Evolutionary conservation across 2,113 vertebrate species (phyloP).

Genomic region (Octodon degus): DNA sequence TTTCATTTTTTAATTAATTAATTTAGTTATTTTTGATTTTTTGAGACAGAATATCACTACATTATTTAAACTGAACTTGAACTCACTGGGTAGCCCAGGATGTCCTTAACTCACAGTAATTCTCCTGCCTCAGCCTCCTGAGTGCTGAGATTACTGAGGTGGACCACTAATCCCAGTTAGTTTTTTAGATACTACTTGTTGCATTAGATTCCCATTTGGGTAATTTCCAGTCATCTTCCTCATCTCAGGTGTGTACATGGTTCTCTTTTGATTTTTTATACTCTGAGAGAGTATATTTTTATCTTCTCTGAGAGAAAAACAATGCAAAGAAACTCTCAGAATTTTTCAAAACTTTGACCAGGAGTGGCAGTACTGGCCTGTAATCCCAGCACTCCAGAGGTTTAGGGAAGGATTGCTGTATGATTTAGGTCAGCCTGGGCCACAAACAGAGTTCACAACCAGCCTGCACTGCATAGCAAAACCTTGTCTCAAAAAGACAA

Average conservation of each 20-base stretch:
- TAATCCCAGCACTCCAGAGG: neutral
- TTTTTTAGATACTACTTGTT: neutral
- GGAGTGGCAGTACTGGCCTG: neutral
- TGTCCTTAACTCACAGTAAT: neutral
- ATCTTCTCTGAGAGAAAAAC: neutral
- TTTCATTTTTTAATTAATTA: neutral
- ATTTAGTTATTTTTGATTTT: neutral
- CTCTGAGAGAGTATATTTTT: neutral
- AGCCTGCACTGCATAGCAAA: neutral
- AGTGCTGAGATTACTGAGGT: neutral
- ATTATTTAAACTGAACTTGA: neutral
- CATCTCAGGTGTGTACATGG: neutral
- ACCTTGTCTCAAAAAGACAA: neutral
- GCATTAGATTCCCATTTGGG: neutral
- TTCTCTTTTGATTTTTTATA: conserved; percentile 3
- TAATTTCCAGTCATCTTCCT: neutral
- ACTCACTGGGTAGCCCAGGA: neutral
- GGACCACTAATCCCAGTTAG: neutral
- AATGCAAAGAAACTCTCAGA: conserved; percentile 33
- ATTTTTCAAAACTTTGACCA: neutral
- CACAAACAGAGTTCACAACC: neutral
- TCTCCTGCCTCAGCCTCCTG: neutral
- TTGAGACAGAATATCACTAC: neutral
- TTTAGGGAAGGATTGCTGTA: neutral
- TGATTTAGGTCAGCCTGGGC: too few species aligned